phyloP scores from a whole-genome alignment of 2,113 vertebrate species.

The Austrofundulus limnaeus region DNA sequence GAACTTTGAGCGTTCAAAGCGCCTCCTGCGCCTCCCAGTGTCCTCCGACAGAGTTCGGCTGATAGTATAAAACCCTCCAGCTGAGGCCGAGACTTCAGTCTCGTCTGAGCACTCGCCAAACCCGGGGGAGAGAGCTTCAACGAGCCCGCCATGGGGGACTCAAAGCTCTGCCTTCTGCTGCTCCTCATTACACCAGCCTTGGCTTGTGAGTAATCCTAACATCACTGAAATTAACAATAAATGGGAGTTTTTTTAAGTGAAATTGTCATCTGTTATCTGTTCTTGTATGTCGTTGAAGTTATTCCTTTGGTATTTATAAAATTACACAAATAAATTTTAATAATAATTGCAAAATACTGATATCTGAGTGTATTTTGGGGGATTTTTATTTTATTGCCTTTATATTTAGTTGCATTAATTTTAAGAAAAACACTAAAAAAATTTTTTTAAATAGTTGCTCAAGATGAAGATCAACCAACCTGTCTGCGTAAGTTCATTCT shows the following conservation, averaged over 20 bases:
- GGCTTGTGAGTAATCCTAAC: constrained; percentile 66
- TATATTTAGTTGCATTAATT: neutral
- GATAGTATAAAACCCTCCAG: constrained; percentile 68
- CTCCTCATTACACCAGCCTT: constrained; percentile 66
- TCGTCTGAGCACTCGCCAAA: constrained; percentile 65
- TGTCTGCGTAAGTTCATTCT: constrained; percentile 70
- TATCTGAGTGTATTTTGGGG: neutral
- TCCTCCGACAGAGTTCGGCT: constrained; percentile 30
- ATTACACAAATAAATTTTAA: too few species aligned
- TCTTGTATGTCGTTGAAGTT: too few species aligned
- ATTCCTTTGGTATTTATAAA: too few species aligned
- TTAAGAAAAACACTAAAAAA: neutral
- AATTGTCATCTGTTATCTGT: too few species aligned
- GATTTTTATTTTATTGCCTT: neutral
- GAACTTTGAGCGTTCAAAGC: constrained; percentile 75
- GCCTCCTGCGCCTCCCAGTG: constrained; percentile 40
- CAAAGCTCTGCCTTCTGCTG: constrained; percentile 78
- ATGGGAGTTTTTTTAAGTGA: too few species aligned
- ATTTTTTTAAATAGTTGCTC: constrained; percentile 66
- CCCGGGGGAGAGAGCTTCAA: constrained; percentile 64
- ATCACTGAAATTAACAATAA: neutral
- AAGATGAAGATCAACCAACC: constrained; percentile 66
- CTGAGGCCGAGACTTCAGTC: constrained; percentile 56
- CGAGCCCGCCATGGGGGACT: constrained; percentile 77
- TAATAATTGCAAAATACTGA: too few species aligned